Conservation (phyloP, 2,888 invertebrate genomes). For the Autographa gamma region DNA sequence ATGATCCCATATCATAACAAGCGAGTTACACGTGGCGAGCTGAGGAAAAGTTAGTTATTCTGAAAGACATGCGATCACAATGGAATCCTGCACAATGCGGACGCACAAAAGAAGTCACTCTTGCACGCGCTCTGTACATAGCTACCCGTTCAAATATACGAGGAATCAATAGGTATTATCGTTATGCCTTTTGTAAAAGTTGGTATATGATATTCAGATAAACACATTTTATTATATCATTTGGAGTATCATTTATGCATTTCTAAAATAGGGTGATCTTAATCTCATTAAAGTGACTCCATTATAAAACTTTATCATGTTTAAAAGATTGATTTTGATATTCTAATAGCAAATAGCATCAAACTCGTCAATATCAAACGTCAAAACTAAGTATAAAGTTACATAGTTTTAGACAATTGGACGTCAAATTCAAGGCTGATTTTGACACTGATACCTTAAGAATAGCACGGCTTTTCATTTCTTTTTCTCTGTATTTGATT, state of each 20-base stretch:
- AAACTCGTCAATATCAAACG: too few relatives aligned
- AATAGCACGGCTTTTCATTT: neutral
- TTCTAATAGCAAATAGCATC: too few relatives aligned
- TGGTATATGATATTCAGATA: neutral
- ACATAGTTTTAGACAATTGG: neutral
- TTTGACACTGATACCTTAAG: neutral
- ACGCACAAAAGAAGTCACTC: conserved; percentile 23
- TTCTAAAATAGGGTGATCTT: too few relatives aligned
- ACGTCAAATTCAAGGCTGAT: neutral
- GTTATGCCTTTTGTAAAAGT: neutral
- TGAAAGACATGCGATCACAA: conserved; percentile 20
- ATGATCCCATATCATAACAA: neutral
- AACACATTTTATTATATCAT: too few relatives aligned
- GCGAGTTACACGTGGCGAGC: conserved; percentile 22
- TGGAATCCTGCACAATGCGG: conserved; percentile 20
- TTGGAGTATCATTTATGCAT: too few relatives aligned
- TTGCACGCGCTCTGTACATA: conserved; percentile 3
- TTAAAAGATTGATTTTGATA: too few relatives aligned
- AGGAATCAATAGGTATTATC: neutral
- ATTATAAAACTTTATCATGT: too few relatives aligned
- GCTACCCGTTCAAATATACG: neutral
- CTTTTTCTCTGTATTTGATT: neutral
- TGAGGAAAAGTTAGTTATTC: neutral
- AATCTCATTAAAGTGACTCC: too few relatives aligned
- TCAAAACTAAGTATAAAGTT: neutral